Evolutionary conservation across 2,113 vertebrate genomes (phyloP).

Genomic region (Leptobrachium ailaonicum): DNA sequence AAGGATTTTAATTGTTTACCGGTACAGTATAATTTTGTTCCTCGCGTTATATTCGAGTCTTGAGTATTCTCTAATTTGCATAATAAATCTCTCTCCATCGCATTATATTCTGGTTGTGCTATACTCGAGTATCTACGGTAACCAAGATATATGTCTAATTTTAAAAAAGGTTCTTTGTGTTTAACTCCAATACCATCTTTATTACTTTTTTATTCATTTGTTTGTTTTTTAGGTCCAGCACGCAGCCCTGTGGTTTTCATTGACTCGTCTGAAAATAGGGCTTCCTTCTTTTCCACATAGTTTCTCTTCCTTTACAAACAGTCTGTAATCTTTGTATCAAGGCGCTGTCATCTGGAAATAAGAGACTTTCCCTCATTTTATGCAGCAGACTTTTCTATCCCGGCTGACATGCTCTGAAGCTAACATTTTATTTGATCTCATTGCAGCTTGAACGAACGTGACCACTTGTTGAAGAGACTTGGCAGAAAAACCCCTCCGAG

Average conservation of each 20-base stretch:
- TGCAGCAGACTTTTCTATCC: slow-evolving; percentile 40
- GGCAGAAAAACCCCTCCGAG: slow-evolving; percentile 93
- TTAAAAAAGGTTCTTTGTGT: too few species aligned
- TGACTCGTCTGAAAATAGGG: slow-evolving; percentile 8
- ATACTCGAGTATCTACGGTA: too few species aligned
- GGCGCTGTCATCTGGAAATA: slow-evolving; percentile 16
- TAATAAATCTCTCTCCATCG: too few species aligned
- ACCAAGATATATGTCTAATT: too few species aligned
- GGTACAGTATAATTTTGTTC: too few species aligned
- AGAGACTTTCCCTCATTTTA: slow-evolving; percentile 37
- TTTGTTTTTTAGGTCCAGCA: not conserved
- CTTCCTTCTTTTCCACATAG: not conserved
- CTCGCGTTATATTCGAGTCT: too few species aligned
- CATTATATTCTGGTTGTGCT: too few species aligned
- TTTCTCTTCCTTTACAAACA: slow-evolving; percentile 17
- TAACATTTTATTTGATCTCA: slow-evolving; percentile 46
- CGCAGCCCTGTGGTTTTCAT: too few species aligned
- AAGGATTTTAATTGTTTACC: too few species aligned
- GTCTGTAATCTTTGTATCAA: slow-evolving; percentile 12
- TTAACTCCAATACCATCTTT: too few species aligned
- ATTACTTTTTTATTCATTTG: not conserved
- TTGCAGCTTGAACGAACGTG: slow-evolving; percentile 91
- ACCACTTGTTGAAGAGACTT: slow-evolving; percentile 93
- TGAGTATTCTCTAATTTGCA: too few species aligned
- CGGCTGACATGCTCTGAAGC: slow-evolving; percentile 14